These are phyloP conservation scores for Scomber scombrus DNA, from an alignment of 2,113 vertebrate genomes.

Conservation along the genomic window DNA sequence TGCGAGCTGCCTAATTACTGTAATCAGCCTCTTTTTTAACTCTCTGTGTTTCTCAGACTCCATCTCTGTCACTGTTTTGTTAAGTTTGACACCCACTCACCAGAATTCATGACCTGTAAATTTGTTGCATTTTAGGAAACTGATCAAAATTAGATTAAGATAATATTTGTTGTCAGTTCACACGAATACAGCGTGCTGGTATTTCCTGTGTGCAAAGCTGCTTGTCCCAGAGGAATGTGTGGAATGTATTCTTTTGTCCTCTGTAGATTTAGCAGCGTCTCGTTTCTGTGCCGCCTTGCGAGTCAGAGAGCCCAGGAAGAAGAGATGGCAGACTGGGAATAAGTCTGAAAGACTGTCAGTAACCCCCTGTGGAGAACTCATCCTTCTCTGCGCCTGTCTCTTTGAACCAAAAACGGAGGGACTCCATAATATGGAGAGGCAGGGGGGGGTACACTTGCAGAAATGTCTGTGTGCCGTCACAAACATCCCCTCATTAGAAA, in stretches of 20 bases:
- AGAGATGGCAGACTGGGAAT: conserved; percentile 49
- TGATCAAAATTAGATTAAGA: conserved; percentile 36
- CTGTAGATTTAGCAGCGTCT: conserved; percentile 71
- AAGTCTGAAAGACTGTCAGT: conserved; percentile 38
- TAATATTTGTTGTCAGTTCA: conserved; percentile 67
- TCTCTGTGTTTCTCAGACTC: neutral
- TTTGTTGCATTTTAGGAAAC: neutral
- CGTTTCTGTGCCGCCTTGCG: conserved; percentile 50
- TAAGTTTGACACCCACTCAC: neutral
- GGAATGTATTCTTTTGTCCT: conserved; percentile 82
- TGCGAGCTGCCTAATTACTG: neutral
- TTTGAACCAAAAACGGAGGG: conserved; percentile 33
- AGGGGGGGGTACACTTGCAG: conserved; percentile 23
- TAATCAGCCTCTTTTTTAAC: neutral
- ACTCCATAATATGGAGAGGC: conserved; percentile 24
- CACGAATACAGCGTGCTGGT: conserved; percentile 60
- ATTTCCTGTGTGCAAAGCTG: conserved; percentile 82
- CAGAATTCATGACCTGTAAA: neutral
- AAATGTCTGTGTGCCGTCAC: conserved; percentile 19
- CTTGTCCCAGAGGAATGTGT: conserved; percentile 80
- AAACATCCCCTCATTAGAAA: conserved; percentile 63
- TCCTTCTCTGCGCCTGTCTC: conserved; percentile 6
- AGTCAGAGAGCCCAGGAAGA: conserved; percentile 39
- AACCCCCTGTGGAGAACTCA: conserved; percentile 38
- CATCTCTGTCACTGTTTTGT: neutral